phyloP scores from a whole-genome alignment of 2,113 vertebrate genomes.

The Halcyon malimbica region DNA sequence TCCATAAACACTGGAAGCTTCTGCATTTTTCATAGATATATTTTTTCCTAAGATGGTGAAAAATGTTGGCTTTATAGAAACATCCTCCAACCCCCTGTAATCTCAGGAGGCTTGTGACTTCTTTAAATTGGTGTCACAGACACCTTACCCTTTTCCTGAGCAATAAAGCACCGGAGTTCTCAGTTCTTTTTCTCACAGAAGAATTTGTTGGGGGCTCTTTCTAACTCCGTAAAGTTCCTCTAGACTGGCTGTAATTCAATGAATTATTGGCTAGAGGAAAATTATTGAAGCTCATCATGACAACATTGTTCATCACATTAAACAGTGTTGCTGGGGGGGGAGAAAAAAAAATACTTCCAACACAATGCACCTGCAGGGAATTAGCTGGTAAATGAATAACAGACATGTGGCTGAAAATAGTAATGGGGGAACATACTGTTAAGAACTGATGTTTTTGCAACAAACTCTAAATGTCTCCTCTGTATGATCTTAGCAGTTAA shows the following conservation, averaged over 20 bases:
- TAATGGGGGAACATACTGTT: neutral
- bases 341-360: neutral
- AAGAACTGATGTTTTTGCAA: neutral
- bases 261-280: slow-evolving; percentile 14
- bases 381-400: slow-evolving; percentile 13
- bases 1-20: neutral
- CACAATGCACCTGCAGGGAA: slow-evolving; percentile 28
- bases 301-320: slow-evolving; percentile 45
- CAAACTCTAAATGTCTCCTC: neutral
- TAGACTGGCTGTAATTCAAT: neutral
- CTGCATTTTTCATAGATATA: neutral
- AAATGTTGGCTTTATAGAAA: neutral
- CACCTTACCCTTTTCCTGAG: neutral
- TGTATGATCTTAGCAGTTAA: neutral
- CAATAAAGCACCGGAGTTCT: neutral
- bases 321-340: neutral
- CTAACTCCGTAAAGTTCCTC: neutral
- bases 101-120: neutral
- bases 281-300: slow-evolving; percentile 38
- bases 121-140: neutral
- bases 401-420: neutral
- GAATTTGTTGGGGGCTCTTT: neutral
- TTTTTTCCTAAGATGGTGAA: neutral
- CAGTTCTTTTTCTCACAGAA: neutral
- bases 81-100: neutral